Base-by-base conservation (phyloP, 1,140 invertebrate genomes). In the Nomia melanderi region DNA sequence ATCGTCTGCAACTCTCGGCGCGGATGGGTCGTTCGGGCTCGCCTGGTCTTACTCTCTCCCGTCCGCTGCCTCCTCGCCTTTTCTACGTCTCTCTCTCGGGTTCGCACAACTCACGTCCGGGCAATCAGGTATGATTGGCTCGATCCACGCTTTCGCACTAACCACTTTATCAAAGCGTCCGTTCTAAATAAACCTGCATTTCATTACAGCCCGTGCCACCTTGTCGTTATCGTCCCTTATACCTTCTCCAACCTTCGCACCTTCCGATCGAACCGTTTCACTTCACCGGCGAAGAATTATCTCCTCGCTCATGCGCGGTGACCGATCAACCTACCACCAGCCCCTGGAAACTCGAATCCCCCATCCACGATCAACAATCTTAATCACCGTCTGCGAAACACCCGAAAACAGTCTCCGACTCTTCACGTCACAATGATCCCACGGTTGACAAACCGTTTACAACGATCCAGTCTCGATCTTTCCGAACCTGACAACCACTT, bases 41-140 rank as follows among this genome's bases (percentile, higher is more conserved):
- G 41, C 4, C 36, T 54, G 50, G 59, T n/a, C 20, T 50, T 50
- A 6, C 63, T 63, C 71, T 41, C 69, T 74, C 67, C 56, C 72
- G 27, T 41, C 23, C 44, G 47, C 14, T 63, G 17, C 36, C 44
- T 47, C 27, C 29, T 54, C 53, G 54, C 60, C 64, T 53, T 77
- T 53, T 36, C 75, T 79, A 53, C 44, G 50, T 81, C 56, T 67
- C 79, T 66, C 76, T 27, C 73, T 84, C 60, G 69, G 17, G 72
- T 77, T 79, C 74, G 79, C 80, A 83, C 82, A 78, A 84, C 90
- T 91, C 88, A 92, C 91, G 91, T 91, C 84, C 89, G 79, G 69
- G 90, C 90, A 91, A 92, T 91, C 89, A 91, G 85, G 87, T 87
- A 88, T 90, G 89, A 90, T 90, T 91, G 89, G 86, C 80, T 81